Percentiles rank a stretch among this genome's conserved stretches.
These are phyloP conservation scores for Tachysurus fulvidraco DNA, from an alignment of 2,113 vertebrate species.

Conservation along the genomic window DNA sequence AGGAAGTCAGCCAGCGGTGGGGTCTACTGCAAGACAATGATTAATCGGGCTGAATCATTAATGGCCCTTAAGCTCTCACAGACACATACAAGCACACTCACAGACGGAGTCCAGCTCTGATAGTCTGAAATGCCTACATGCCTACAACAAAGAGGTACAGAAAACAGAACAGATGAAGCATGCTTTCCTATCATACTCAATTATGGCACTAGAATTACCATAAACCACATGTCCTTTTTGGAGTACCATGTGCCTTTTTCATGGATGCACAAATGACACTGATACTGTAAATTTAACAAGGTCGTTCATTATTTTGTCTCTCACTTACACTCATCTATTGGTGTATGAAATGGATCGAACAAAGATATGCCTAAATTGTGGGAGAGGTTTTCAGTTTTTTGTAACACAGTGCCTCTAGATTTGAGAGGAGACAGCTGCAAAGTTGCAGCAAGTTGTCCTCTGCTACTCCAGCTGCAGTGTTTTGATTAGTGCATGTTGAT, in stretches of 20 bases:
- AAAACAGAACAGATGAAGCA: slow-evolving; percentile 17
- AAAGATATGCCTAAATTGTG: slow-evolving; percentile 29
- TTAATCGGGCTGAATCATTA: slow-evolving; percentile 54
- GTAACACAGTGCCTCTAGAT: slow-evolving; percentile 9
- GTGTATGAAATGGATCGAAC: slow-evolving; percentile 25
- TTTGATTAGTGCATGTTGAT: slow-evolving; percentile 67
- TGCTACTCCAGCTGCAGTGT: slow-evolving; percentile 52
- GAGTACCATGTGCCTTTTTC: not conserved
- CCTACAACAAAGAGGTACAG: slow-evolving; percentile 21
- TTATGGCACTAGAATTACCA: slow-evolving; percentile 9
- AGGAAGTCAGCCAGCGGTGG: slow-evolving; percentile 55
- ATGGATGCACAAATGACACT: not conserved
- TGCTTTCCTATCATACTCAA: slow-evolving; percentile 11
- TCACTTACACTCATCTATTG: not conserved
- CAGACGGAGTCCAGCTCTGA: slow-evolving; percentile 27
- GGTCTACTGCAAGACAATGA: slow-evolving; percentile 54
- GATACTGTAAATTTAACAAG: slow-evolving; percentile 7
- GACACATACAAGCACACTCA: slow-evolving; percentile 28
- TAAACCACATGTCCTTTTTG: slow-evolving; percentile 9
- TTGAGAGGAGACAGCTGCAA: slow-evolving; percentile 40
- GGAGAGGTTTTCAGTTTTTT: slow-evolving; percentile 26
- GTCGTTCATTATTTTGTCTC: not conserved
- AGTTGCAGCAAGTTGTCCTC: slow-evolving; percentile 31
- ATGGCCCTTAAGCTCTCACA: slow-evolving; percentile 38
- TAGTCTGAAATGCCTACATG: not conserved